Conservation (phyloP, 2,888 invertebrate species). For the Meiosimyza decipiens region DNA sequence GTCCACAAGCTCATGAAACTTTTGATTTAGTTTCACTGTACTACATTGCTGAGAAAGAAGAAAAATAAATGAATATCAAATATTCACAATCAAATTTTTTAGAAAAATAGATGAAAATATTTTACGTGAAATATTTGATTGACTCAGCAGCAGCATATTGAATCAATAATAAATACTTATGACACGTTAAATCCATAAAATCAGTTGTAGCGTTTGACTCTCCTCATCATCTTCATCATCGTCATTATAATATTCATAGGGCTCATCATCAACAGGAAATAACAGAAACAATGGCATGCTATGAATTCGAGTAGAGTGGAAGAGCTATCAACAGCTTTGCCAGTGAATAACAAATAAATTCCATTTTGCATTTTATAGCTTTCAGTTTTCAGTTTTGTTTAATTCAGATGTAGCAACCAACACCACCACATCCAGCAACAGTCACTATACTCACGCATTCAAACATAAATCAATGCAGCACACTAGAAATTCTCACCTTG, state of each 20-base stretch:
- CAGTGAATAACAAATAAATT: not conserved
- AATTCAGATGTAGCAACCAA: conserved; percentile 14
- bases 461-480: too few species aligned
- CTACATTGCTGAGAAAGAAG: too few species aligned
- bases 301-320: not conserved
- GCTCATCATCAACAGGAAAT: conserved; percentile 6
- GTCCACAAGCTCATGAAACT: too few species aligned
- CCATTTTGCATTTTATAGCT: conserved; percentile 8
- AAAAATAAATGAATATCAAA: too few species aligned
- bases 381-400: too few species aligned
- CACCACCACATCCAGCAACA: too few species aligned
- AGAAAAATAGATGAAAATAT: not conserved
- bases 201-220: conserved; percentile 6
- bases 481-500: too few species aligned
- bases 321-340: not conserved
- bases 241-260: not conserved
- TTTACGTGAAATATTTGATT: conserved; percentile 19
- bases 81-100: too few species aligned
- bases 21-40: too few species aligned
- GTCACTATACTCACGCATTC: too few species aligned
- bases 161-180: conserved; percentile 14
- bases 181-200: conserved; percentile 28
- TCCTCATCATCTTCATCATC: not conserved
- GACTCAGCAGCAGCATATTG: not conserved
- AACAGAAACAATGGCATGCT: not conserved